Conservation (phyloP, 2,888 invertebrate genomes). For the Prosopocoilus inquinatus region DNA sequence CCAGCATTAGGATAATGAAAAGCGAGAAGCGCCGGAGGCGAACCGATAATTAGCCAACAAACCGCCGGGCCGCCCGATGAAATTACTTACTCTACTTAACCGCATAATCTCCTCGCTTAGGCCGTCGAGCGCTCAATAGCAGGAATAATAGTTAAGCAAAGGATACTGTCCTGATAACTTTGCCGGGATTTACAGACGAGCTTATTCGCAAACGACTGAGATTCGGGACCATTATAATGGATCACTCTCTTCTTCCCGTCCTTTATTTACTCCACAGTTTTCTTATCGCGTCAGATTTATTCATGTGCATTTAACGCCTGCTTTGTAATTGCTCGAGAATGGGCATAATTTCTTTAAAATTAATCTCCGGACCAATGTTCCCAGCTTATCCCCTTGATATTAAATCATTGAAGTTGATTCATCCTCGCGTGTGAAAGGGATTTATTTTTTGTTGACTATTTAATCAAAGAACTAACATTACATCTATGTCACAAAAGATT, state of each 20-base stretch:
- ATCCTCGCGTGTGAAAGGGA: too few relatives aligned
- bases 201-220: slow-evolving; percentile 40
- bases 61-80: slow-evolving; percentile 43
- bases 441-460: too few relatives aligned
- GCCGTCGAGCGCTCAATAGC: slow-evolving; percentile 38
- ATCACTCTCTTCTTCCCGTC: slow-evolving; percentile 23
- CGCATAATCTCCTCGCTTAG: slow-evolving; percentile 46
- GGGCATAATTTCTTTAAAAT: too few relatives aligned
- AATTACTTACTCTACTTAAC: slow-evolving; percentile 49
- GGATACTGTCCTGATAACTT: slow-evolving; percentile 42
- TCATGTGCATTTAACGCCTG: too few relatives aligned
- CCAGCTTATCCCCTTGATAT: too few relatives aligned
- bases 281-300: too few relatives aligned
- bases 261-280: neutral
- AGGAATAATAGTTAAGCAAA: slow-evolving; percentile 41
- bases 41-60: slow-evolving; percentile 50
- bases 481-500: too few relatives aligned
- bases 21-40: slow-evolving; percentile 40
- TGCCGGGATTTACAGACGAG: slow-evolving; percentile 40
- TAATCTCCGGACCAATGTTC: too few relatives aligned
- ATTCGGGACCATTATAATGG: slow-evolving; percentile 40
- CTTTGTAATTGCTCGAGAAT: too few relatives aligned
- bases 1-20: slow-evolving; percentile 45
- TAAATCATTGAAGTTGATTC: too few relatives aligned
- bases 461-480: too few relatives aligned